These are phyloP conservation scores for Tympanuchus pallidicinctus DNA, from an alignment of 2,113 vertebrate genomes.

Conservation along the genomic window DNA sequence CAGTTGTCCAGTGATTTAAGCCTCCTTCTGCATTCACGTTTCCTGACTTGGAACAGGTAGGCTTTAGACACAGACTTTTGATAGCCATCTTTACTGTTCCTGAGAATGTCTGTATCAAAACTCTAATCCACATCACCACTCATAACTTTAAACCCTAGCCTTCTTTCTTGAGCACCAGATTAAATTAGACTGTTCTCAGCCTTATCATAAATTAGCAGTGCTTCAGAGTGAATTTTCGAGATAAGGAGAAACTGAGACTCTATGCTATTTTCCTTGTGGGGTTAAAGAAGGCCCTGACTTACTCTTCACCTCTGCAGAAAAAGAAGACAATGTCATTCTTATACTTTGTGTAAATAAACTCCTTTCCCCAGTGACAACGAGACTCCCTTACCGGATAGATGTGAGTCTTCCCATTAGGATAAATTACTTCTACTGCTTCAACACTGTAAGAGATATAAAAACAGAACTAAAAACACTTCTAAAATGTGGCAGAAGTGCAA, in stretches of 20 bases:
- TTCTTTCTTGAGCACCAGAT: not conserved
- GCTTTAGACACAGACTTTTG: constrained; percentile 24
- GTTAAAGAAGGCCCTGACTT: not conserved
- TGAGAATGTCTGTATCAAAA: not conserved
- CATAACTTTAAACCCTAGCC: not conserved
- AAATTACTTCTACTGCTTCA: constrained; percentile 91
- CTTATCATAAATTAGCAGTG: not conserved
- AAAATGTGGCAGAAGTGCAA: not conserved
- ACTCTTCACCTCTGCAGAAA: not conserved
- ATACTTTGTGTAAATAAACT: not conserved
- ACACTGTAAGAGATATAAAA: constrained; percentile 77
- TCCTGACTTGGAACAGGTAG: not conserved
- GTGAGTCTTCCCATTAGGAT: constrained; percentile 86
- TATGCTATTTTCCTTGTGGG: accelerated
- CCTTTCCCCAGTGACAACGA: not conserved
- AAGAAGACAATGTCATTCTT: not conserved
- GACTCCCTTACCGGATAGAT: constrained; percentile 81
- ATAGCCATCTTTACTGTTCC: not conserved
- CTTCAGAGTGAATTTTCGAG: not conserved
- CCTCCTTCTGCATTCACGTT: not conserved
- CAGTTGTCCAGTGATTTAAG: not conserved
- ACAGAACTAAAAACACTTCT: not conserved
- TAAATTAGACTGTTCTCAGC: not conserved
- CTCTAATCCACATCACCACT: not conserved
- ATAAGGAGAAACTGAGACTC: not conserved